These are phyloP conservation scores for Drosophila birchii DNA, from an alignment of 2,888 invertebrate species.

Conservation along the genomic window DNA sequence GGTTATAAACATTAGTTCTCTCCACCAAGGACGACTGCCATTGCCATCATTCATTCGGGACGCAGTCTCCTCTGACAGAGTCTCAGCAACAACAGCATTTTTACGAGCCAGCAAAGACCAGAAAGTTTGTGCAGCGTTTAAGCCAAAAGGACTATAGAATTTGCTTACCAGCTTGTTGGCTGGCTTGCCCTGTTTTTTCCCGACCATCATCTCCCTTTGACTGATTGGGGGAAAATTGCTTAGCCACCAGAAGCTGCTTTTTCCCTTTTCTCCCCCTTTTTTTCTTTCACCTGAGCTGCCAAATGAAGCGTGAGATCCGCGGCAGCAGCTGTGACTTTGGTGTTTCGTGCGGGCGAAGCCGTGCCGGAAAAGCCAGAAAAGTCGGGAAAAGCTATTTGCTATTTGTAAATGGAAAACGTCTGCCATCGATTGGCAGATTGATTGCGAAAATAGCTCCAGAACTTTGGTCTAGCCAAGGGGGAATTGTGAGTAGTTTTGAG, in stretches of 20 bases:
- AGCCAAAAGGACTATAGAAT: constrained; percentile 59
- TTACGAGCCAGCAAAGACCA: constrained; percentile 30
- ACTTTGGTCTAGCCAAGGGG: not conserved
- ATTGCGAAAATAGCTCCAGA: constrained; percentile 40
- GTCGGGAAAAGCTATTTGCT: constrained; percentile 49
- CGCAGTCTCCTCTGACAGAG: not conserved
- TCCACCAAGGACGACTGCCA: constrained; percentile 5
- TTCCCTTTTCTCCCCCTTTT: not conserved
- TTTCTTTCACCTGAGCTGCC: constrained; percentile 16
- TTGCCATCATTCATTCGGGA: constrained; percentile 23
- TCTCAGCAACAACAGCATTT: constrained; percentile 10
- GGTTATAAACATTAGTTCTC: constrained; percentile 19
- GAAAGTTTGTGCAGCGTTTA: constrained; percentile 67
- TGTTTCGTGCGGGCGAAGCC: constrained; percentile 1
- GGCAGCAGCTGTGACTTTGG: constrained; percentile 31
- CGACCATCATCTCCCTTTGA: constrained; percentile 12
- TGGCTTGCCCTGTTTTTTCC: not conserved
- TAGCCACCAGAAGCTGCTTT: constrained; percentile 25
- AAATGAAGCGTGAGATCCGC: constrained; percentile 66
- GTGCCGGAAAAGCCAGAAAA: constrained; percentile 23
- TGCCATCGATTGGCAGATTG: constrained; percentile 65
- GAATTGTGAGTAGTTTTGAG: constrained; percentile 23
- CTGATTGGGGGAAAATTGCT: constrained; percentile 45
- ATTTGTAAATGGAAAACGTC: constrained; percentile 47
- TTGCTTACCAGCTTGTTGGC: constrained; percentile 54